These are phyloP conservation scores for Drosophila mulleri DNA, from an alignment of 2,888 invertebrate species.

Conservation along the genomic window DNA sequence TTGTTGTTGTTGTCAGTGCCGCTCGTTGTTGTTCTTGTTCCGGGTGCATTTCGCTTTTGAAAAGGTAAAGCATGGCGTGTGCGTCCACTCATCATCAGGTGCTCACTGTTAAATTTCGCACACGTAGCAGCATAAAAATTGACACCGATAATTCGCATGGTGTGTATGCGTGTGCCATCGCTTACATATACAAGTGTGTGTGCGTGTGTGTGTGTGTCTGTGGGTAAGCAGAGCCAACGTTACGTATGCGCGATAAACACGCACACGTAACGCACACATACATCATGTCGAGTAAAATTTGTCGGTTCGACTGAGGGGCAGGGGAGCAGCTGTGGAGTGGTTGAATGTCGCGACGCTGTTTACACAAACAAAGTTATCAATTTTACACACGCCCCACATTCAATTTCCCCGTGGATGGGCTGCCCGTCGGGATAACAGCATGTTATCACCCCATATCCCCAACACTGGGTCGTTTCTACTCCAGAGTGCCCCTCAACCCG, in stretches of 20 bases:
- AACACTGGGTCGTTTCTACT: background rate
- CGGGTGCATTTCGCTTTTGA: slow-evolving; percentile 47
- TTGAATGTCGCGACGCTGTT: slow-evolving; percentile 76
- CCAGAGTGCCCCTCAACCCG: background rate
- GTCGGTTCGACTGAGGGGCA: slow-evolving; percentile 39
- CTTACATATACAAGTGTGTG: slow-evolving; percentile 6
- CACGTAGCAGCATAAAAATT: slow-evolving; percentile 83
- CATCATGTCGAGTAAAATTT: slow-evolving; percentile 69
- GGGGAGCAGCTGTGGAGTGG: slow-evolving; percentile 12
- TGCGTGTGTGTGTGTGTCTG: slow-evolving; percentile 13
- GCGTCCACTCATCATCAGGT: slow-evolving; percentile 71
- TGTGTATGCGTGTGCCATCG: slow-evolving; percentile 3
- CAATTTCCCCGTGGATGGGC: slow-evolving; percentile 63
- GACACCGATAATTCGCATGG: slow-evolving; percentile 74
- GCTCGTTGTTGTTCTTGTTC: slow-evolving; percentile 16
- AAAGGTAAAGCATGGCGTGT: slow-evolving; percentile 50
- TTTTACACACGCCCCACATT: slow-evolving; percentile 75
- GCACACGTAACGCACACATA: slow-evolving; percentile 69
- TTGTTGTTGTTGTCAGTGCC: background rate
- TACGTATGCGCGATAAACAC: slow-evolving; percentile 74
- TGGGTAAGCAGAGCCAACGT: slow-evolving; percentile 45
- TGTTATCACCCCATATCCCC: slow-evolving; percentile 37
- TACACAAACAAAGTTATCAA: slow-evolving; percentile 80
- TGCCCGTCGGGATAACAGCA: slow-evolving; percentile 57
- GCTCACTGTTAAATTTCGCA: slow-evolving; percentile 76